A percentile compares a stretch with the other conserved stretches of the same genome.
These are phyloP conservation scores for Heliconius ethilla DNA, from an alignment of 2,888 invertebrate genomes.

Conservation along the genomic window DNA sequence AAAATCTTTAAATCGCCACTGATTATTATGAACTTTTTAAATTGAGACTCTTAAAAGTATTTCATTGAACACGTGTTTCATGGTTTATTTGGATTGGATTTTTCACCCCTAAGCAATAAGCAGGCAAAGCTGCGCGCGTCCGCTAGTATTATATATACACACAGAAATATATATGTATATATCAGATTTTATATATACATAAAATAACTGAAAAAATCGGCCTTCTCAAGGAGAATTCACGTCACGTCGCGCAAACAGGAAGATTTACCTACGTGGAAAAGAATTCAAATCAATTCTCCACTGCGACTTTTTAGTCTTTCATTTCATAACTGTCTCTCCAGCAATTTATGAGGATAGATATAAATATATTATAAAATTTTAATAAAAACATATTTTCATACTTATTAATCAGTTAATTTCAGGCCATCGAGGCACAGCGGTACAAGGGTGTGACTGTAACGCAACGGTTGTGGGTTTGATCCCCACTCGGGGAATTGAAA, in stretches of 20 bases:
- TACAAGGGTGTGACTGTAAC: too few relatives aligned
- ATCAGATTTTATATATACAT: not conserved
- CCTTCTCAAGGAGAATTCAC: not conserved
- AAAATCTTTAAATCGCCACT: too few relatives aligned
- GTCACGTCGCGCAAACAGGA: conserved; percentile 2
- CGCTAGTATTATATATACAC: not conserved
- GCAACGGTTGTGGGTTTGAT: too few relatives aligned
- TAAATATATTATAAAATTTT: not conserved
- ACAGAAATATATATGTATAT: not conserved
- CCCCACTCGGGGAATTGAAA: too few relatives aligned
- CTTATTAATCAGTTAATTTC: too few relatives aligned
- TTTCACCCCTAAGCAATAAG: too few relatives aligned
- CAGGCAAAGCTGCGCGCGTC: too few relatives aligned
- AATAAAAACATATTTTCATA: not conserved
- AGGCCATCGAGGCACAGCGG: too few relatives aligned
- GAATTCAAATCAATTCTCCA: conserved; percentile 3
- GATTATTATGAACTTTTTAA: too few relatives aligned
- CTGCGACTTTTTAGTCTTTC: not conserved
- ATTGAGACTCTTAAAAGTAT: too few relatives aligned
- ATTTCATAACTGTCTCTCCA: not conserved
- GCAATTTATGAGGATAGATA: not conserved
- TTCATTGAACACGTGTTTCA: too few relatives aligned
- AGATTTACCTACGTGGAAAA: conserved; percentile 5
- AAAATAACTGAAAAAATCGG: not conserved
- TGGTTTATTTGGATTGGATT: too few relatives aligned